These are phyloP conservation scores for Canis aureus DNA, from an alignment of 2,113 vertebrate species.

Conservation along the genomic window DNA sequence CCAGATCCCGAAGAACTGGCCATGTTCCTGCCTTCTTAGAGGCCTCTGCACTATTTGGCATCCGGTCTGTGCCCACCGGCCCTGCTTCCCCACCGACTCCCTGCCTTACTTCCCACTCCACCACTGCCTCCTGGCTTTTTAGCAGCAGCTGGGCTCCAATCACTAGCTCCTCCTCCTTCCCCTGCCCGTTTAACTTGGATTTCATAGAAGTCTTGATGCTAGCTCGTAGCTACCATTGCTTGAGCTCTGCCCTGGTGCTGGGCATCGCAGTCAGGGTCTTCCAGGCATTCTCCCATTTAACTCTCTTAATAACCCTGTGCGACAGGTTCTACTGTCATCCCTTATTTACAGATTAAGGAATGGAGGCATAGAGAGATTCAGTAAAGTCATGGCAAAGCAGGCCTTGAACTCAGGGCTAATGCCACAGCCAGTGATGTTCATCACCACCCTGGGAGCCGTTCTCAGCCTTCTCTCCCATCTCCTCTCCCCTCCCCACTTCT, in stretches of 20 bases:
- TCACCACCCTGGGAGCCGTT: background rate
- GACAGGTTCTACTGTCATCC: background rate
- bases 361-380: background rate
- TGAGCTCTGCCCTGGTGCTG: background rate
- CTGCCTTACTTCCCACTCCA: background rate
- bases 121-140: background rate
- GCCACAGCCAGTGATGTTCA: fast-evolving
- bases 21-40: fast-evolving
- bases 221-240: background rate
- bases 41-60: fast-evolving
- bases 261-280: background rate
- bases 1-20: background rate
- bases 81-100: background rate
- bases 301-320: background rate
- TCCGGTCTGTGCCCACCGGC: fast-evolving
- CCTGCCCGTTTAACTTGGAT: background rate
- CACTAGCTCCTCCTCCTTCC: background rate
- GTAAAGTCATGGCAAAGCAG: background rate
- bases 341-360: background rate
- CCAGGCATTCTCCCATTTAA: background rate
- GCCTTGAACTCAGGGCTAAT: background rate
- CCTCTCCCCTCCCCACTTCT: background rate
- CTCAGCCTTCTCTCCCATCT: background rate
- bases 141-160: background rate
- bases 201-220: background rate